Conservation (phyloP, 2,113 vertebrate genomes). For the Smithornis capensis region DNA sequence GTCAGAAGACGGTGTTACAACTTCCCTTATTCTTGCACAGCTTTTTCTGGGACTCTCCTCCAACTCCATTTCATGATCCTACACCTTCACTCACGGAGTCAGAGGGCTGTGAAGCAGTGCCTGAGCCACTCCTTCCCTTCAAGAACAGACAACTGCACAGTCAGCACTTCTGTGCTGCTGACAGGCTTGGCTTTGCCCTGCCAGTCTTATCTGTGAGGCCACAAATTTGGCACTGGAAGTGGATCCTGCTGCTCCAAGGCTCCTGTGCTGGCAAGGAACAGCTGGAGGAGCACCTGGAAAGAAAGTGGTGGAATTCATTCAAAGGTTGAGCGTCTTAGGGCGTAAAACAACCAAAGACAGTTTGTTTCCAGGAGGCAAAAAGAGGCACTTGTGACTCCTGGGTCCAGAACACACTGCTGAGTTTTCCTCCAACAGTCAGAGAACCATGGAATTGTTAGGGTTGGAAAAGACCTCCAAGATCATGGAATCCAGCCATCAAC, state of each 20-base stretch:
- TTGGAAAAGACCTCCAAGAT: background rate
- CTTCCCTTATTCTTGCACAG: background rate
- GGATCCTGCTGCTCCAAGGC: background rate
- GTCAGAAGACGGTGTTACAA: background rate
- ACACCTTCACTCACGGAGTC: background rate
- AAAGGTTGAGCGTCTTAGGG: background rate
- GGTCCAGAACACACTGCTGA: background rate
- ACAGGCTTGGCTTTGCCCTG: background rate
- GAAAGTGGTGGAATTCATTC: background rate
- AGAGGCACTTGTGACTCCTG: fast-evolving
- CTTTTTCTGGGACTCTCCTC: background rate
- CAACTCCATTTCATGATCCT: background rate
- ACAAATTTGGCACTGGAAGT: background rate
- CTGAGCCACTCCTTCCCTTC: background rate
- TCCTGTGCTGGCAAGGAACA: background rate
- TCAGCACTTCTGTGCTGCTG: background rate
- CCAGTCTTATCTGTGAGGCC: background rate
- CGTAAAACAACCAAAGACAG: background rate
- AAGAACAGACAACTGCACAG: background rate
- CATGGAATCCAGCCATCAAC: background rate
- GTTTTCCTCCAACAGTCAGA: background rate
- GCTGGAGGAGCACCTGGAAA: background rate
- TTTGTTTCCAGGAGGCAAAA: background rate
- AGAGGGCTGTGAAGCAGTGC: background rate
- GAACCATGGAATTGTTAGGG: background rate